Conservation (phyloP, 1,140 invertebrate genomes). For the Papilio polytes region DNA sequence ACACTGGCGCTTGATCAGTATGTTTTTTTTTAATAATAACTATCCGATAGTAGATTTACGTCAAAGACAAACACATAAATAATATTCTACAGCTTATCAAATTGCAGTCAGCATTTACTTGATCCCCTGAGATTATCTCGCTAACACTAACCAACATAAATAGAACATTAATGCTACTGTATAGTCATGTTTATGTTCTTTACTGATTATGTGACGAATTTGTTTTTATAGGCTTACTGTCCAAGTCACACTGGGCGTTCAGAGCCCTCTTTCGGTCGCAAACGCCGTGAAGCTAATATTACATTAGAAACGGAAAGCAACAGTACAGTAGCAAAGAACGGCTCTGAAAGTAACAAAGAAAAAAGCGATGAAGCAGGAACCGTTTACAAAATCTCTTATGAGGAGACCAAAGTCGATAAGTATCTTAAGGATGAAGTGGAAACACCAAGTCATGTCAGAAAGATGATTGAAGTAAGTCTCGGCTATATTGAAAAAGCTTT, state of each 20-base stretch:
- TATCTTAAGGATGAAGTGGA: conserved; percentile 84
- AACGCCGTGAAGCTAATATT: conserved; percentile 85
- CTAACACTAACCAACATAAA: conserved; percentile 10
- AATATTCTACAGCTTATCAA: conserved; percentile 11
- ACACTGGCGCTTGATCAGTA: no score
- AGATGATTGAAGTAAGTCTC: conserved; percentile 91
- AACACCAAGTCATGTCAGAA: conserved; percentile 90
- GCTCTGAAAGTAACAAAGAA: conserved; percentile 64
- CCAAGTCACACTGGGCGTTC: conserved; percentile 88
- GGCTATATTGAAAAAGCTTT: not conserved
- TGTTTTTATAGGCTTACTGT: conserved; percentile 88
- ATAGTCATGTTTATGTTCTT: not conserved
- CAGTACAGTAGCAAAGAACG: conserved; percentile 62
- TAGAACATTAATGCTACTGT: not conserved
- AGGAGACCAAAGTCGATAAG: conserved; percentile 75
- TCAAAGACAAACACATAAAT: not conserved
- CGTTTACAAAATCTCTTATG: conserved; percentile 73
- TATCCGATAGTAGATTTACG: conserved; percentile 19
- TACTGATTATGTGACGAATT: conserved; percentile 3
- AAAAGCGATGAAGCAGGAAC: conserved; percentile 56
- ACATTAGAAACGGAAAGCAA: conserved; percentile 66
- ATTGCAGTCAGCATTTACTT: conserved; percentile 3
- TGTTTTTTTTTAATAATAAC: not conserved
- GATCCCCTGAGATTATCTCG: not conserved
- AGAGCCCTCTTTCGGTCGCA: conserved; percentile 91